A percentile compares a stretch with the other conserved stretches of the same genome.
Conservation (phyloP, 2,113 vertebrate genomes). For the Oriolus oriolus region DNA sequence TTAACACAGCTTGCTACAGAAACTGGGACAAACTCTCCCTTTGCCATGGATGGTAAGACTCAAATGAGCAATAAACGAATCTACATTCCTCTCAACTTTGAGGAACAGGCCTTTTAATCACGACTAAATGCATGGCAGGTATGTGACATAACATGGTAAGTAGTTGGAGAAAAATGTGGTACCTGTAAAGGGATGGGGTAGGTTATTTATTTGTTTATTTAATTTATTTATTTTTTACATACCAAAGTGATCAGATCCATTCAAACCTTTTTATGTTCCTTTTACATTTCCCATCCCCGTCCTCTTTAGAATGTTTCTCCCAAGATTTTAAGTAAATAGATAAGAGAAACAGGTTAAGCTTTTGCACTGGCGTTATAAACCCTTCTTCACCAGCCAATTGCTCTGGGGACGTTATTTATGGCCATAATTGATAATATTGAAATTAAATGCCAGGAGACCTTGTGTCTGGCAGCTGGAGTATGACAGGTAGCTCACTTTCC, state of each 20-base stretch:
- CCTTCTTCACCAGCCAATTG: not conserved
- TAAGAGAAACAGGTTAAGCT: not conserved
- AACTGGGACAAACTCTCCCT: not conserved
- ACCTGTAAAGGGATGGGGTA: not conserved
- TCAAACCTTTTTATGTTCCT: not conserved
- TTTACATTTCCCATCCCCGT: not conserved
- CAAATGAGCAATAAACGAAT: not conserved
- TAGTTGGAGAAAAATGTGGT: not conserved
- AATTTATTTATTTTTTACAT: not conserved
- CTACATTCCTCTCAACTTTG: not conserved
- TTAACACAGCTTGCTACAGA: not conserved
- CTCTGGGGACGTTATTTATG: not conserved
- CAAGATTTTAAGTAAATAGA: not conserved
- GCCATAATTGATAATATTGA: not conserved
- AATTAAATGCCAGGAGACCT: not conserved
- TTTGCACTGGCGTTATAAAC: not conserved
- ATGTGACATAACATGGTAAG: not conserved
- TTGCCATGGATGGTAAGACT: not conserved
- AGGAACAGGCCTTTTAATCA: not conserved
- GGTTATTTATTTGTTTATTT: not conserved
- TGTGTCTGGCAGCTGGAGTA: not conserved
- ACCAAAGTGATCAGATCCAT: not conserved
- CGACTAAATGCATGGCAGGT: not conserved
- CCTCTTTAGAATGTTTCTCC: not conserved
- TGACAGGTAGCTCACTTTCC: not conserved